Base-by-base conservation (phyloP, 2,888 invertebrate genomes). In the Ormyrus rosae region DNA sequence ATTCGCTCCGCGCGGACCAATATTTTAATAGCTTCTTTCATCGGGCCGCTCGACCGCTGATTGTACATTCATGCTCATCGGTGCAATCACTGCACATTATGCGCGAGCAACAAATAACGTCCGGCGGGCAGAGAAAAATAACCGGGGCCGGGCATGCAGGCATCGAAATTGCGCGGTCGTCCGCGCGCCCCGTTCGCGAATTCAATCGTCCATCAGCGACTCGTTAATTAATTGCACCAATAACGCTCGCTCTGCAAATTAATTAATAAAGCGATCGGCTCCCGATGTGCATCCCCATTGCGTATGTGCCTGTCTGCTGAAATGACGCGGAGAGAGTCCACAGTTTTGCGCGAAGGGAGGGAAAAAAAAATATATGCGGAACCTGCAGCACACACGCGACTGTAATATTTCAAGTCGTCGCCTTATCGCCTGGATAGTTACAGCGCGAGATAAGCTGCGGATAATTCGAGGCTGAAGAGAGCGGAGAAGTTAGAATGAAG, bases 371-470 rank as follows among this genome's bases (percentile, higher is more conserved):
- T 34, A 34, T 34, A 34, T 34, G 34, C 34, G 34, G 4, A 61
- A 19, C 7, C 4, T 10, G 61, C 51, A 8, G n/a, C 61, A 45
- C 65, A 45, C 65, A 74, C 74, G 74, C 65, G 50, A 74, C 56
- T 9, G 51, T 50, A 58, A 58, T 74, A 65, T 50, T 65, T 65
- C 74, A 72, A 72, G 63, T 74, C 34, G 65, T 48, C 74, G 65
- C 50, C 56, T 53, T 63, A 72, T 72, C 53, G 45, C 13, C 1
- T 34, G 34, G 34, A 34, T 34, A 3, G 34, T 34, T 34, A 34
- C 34, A 34, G 48, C 65, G 65, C 9, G 34, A 34, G 34, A 34
- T 34, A 34, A 34, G 34, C 34, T 2, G 34, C 34, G 8, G 74
- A 58, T 65, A 58, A n/a, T 58, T 34, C 58, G 50, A 56, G 48